Conservation (phyloP, 2,113 vertebrate genomes). For the Xenopus laevis region DNA sequence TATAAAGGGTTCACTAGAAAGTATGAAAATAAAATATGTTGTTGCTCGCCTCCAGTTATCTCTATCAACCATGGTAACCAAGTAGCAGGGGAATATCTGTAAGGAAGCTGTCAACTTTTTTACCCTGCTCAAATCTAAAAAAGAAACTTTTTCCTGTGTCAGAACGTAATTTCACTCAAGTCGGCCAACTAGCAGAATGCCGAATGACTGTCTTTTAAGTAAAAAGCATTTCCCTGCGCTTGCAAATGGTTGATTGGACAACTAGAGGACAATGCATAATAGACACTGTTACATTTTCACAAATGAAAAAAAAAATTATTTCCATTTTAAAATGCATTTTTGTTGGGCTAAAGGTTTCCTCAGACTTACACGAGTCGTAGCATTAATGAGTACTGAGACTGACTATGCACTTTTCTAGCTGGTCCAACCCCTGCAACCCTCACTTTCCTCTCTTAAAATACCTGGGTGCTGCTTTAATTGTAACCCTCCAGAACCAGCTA, state of each 20-base stretch:
- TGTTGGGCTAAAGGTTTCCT: neutral
- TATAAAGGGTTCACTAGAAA: neutral
- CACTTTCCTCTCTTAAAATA: neutral
- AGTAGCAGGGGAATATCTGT: neutral
- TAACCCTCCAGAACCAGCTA: neutral
- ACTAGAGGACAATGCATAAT: neutral
- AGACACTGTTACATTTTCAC: neutral
- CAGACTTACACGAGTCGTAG: neutral
- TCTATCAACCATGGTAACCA: neutral
- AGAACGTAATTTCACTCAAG: neutral
- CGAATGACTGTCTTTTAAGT: neutral
- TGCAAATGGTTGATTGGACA: no score
- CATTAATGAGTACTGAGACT: slow-evolving; percentile 11
- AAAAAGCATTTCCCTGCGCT: neutral
- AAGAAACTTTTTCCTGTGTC: neutral
- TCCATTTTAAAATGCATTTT: neutral
- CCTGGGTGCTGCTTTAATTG: neutral
- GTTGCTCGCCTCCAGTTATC: neutral
- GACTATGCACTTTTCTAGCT: slow-evolving; percentile 42
- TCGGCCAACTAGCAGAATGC: neutral
- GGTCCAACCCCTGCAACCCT: neutral
- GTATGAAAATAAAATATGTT: neutral
- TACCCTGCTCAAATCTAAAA: neutral
- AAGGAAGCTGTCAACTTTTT: neutral
- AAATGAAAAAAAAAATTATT: no score